phyloP scores from a whole-genome alignment of 2,113 vertebrate genomes.

The Loxodonta africana region DNA sequence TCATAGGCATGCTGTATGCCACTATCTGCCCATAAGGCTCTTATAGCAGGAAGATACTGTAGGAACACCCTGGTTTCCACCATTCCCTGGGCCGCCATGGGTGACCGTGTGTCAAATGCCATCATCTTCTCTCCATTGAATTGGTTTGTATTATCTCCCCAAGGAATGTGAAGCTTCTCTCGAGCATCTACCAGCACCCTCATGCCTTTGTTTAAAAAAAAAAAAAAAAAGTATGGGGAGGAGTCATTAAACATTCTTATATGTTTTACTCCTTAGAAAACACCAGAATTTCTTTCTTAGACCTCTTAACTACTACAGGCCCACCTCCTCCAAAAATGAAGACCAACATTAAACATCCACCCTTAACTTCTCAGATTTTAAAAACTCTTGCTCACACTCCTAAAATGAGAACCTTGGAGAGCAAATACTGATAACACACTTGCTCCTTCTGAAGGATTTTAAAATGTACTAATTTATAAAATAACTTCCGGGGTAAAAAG shows the following conservation, averaged over 20 bases:
- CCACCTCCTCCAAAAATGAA: conserved; percentile 36
- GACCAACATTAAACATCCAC: neutral
- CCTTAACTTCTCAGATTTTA: neutral
- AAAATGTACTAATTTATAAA: conserved; percentile 37
- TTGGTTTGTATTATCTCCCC: conserved; percentile 95
- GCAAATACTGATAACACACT: neutral
- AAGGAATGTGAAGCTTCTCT: conserved; percentile 98
- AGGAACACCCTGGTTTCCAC: conserved; percentile 94
- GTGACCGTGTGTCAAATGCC: conserved; percentile 95
- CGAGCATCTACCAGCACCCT: conserved; percentile 97
- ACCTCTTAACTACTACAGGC: neutral
- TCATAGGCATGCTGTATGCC: conserved; percentile 98
- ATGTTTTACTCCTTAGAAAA: neutral
- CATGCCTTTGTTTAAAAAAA: conserved; percentile 89
- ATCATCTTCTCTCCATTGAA: conserved; percentile 93
- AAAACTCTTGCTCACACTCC: neutral
- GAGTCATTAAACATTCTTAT: neutral
- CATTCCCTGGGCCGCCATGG: conserved; percentile 92
- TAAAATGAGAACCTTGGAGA: conserved; percentile 49
- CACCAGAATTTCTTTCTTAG: neutral
- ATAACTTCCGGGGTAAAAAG: neutral
- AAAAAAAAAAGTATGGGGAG: neutral
- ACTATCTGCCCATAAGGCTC: conserved; percentile 94
- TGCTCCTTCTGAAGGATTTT: conserved; percentile 1
- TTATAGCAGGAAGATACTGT: conserved; percentile 92